Evolutionary conservation across 2,113 vertebrate species (phyloP), one percentile per base, ranked within the genome.

Genomic region (Megaleporinus macrocephalus): DNA sequence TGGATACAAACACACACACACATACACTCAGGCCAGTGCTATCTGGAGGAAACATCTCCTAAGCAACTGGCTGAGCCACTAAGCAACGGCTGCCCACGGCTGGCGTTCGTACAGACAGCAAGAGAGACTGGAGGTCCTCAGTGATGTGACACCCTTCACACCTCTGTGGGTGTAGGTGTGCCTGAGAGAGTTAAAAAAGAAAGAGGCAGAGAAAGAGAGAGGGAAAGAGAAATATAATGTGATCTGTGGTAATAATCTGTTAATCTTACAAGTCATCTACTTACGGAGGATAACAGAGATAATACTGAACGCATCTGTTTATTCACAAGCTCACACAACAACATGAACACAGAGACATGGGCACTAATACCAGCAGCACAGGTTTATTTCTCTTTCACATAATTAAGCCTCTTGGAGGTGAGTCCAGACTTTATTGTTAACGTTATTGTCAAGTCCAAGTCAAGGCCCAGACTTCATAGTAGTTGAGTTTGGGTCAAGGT

Each of bases 201-300:
- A 22, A 73, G 57, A 72, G 24, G 47, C 16, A 71, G 6, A 24
- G 33, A 22, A n/a, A 55, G 11, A 57, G 49, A 24, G 65, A 33
- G 65, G 57, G 18, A 29, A 30, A 29, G 30, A 20, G 13, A 59
- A 24, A 71, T 33, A 51, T 62, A 70, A 72, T 74, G 61, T 57
- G 29, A 80, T 55, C n/a, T 63, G n/a, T 61, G n/a, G 26, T 63
- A 68, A 63, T 51, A 22, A 76, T 84, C 83, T 84, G 41, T 76
- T 84, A 71, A 80, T 70, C 65, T 76, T 75, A 80, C 66, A 63
- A 85, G 57, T 57, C 30, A 79, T 78, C 79, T 47, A 26, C 4
- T 83, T 30, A 65, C 27, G 53, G 55, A 27, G 33, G 69, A 73
- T 24, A 47, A 51, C 47, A 33, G 20, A 76, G 73, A 61, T 71